Evolutionary conservation across 2,888 invertebrate genomes (phyloP), one percentile per base, ranked within the genome.

Genomic region (Brachynemurus nebulosus): DNA sequence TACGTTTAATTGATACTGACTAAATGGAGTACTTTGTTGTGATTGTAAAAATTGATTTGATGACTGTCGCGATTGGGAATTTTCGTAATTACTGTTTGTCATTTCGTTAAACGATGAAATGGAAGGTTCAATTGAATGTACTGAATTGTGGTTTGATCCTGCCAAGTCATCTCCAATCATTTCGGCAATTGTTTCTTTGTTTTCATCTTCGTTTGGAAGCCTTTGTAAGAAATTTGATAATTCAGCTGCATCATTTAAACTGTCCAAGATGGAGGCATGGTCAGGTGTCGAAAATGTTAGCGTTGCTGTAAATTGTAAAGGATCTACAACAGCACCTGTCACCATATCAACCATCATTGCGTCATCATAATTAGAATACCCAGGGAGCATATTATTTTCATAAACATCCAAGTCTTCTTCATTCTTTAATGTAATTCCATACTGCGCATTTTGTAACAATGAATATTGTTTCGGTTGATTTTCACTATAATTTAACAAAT

Each of bases 311-410:
- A 89, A 86, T 55, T 86, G 86, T 40, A 85, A 68, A 21, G 85
- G 85, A 63, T 88, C 86, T 30, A 86, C 84, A 2, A 80, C 77
- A 19, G 76, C 74, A 27, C 80, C 80, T n/a, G 70, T 67, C 23
- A 80, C 80, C 69, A 86, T 77, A 57, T 86, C 86, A 11, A 85
- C 84, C 71, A 88, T 86, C 74, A 89, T 85, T 5, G 84, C 78
- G 53, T 84, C 84, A 52, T 81, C 82, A 55, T 84, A 85, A 53
- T 72, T 72, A 30, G 71, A 71, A 51, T 71, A 71, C 9, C 66
- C 63, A 52, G 76, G 69, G 33, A 70, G 67, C 47, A 75, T 67
- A 47, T 78, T 77, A 21, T 71, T 71, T 55, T 81, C 80, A 61
- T 85, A 86, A 14, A 64, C 59, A 47, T 83, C 82, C 38, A 78